Evolutionary conservation across 2,797 vertebrate species (phyloP).

Genomic region (Eremophila alpestris): DNA sequence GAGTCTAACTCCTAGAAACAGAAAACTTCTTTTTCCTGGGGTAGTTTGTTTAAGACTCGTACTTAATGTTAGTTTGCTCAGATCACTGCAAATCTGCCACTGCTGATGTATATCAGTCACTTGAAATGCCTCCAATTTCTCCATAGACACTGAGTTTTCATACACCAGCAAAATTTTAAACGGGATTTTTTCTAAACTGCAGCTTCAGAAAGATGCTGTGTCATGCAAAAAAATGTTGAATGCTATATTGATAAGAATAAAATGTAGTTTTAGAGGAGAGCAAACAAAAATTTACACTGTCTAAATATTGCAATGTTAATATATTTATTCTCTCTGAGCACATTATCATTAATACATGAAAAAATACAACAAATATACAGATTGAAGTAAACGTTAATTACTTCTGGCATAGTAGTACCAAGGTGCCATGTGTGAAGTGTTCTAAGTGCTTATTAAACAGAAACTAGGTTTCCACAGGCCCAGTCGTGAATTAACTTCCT

Average conservation of each 20-base stretch:
- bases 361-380: neutral
- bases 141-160: neutral
- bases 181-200: neutral
- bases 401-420: neutral
- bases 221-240: neutral
- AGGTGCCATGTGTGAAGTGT: neutral
- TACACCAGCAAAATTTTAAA: neutral
- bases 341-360: neutral
- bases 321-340: neutral
- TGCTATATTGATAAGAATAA: neutral
- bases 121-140: neutral
- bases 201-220: neutral
- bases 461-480: neutral
- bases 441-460: neutral
- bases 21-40: neutral
- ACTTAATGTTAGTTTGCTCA: neutral
- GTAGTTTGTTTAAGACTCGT: neutral
- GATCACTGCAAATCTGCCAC: neutral
- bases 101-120: neutral
- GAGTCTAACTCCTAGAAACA: neutral
- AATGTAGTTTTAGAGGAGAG: neutral
- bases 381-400: neutral
- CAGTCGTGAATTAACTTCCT: neutral
- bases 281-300: neutral
- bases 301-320: neutral